These are phyloP conservation scores for Clarias laeviceps DNA, from an alignment of 2,797 vertebrate species.

Conservation along the genomic window DNA sequence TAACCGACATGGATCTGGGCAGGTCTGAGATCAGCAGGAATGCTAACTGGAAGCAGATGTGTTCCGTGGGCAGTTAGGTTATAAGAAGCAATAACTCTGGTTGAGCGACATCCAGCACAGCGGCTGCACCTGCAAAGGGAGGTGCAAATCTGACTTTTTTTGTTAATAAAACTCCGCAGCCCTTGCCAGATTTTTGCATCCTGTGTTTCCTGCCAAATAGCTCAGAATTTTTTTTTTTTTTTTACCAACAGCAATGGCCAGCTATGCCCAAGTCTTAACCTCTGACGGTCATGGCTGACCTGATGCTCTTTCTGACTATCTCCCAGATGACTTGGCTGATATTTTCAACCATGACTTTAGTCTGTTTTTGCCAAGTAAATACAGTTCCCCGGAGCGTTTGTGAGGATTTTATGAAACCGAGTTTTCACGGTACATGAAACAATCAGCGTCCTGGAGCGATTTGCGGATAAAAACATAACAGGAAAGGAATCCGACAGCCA, in stretches of 20 bases:
- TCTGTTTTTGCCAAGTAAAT: background rate
- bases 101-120: slow-evolving; percentile 56
- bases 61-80: slow-evolving; percentile 56
- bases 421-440: slow-evolving; percentile 26
- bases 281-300: slow-evolving; percentile 31
- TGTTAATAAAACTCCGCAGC: slow-evolving; percentile 56
- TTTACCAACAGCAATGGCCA: background rate
- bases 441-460: background rate
- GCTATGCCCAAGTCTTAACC: background rate
- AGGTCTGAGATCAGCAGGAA: slow-evolving; percentile 20
- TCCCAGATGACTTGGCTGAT: background rate
- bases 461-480: slow-evolving; percentile 5
- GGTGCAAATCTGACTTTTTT: slow-evolving; percentile 59
- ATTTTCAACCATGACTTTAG: slow-evolving; percentile 9
- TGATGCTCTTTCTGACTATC: slow-evolving; percentile 8
- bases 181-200: slow-evolving; percentile 1
- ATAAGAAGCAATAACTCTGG: slow-evolving; percentile 46
- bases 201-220: background rate
- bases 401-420: slow-evolving; percentile 17
- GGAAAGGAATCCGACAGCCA: slow-evolving; percentile 1
- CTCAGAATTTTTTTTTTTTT: background rate
- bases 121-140: slow-evolving; percentile 65
- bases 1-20: background rate
- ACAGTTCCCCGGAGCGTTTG: background rate
- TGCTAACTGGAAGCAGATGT: slow-evolving; percentile 72